Base-by-base conservation (phyloP, 2,888 invertebrate genomes). In the Amblyjoppa proteus region DNA sequence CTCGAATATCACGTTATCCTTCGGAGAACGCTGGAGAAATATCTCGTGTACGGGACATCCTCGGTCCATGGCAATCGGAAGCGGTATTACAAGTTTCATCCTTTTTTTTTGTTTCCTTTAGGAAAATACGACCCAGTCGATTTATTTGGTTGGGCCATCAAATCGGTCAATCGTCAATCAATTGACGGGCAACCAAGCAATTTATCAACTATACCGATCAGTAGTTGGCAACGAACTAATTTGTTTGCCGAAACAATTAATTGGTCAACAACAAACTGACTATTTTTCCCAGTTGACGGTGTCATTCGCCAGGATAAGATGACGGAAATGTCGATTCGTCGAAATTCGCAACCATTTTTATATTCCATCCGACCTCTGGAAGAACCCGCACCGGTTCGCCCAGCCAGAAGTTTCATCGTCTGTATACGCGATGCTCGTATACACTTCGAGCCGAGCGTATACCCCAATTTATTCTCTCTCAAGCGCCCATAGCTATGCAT, bases 391-490 rank as follows among this genome's bases (percentile, higher is more conserved):
- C 82, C 75, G 71, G 69, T 73, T 85, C 58, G 56, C 75, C 71
- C 31, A 25, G 13, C 66, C n/a, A 53, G 25, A 66, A 76, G 38
- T 66, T 77, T 56, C 38, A 66, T 51, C 49, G 49, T 66, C 64
- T 34, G 51, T 58, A 64, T 38, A 71, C n/a, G 25, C 38, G 31
- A 61, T 78, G 34, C 61, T 78, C 83, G 78, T 71, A 78, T 84
- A 84, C 64, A 9, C 51, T 56, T 75, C 75, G 56, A 75, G 66
- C 53, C 70, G 41, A 83, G 81, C 70, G 61, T 79, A 86, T 85
- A 84, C 85, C 87, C 89, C 90, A 91, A 92, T 92, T 91, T 90
- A 91, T 92, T 90, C 89, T 81, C 86, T 87, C 85, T 85, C 85
- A 81, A 69, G 84, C 79, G 86, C 77, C 81, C 87, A 89, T 90